Percentiles rank a stretch among this genome's conserved stretches.
phyloP scores from a whole-genome alignment of 2,888 invertebrate genomes.

The Carabus problematicus region DNA sequence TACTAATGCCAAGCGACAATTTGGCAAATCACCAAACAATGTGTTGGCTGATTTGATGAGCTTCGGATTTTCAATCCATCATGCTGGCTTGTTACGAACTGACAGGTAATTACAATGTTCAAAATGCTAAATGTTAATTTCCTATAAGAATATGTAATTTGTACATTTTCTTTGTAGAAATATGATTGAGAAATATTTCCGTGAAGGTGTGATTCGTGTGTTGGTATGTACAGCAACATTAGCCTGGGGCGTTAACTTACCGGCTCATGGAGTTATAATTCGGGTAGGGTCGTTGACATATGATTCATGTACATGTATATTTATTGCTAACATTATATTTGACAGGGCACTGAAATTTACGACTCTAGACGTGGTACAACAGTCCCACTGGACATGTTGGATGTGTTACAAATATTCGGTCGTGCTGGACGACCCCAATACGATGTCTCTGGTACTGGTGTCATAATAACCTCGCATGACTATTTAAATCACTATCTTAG shows the following conservation, averaged over 20 bases:
- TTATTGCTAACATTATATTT: conserved; percentile 27
- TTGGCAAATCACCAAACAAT: conserved; percentile 79
- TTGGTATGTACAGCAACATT: conserved; percentile 96
- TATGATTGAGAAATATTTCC: conserved; percentile 89
- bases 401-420: conserved; percentile 98
- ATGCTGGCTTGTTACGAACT: conserved; percentile 91
- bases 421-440: conserved; percentile 98
- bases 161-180: conserved; percentile 60
- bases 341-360: conserved; percentile 95
- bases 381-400: conserved; percentile 94
- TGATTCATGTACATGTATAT: no score
- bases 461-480: conserved; percentile 92
- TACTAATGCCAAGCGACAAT: conserved; percentile 73
- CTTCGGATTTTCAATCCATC: conserved; percentile 92
- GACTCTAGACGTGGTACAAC: conserved; percentile 94
- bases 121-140: conserved; percentile 1
- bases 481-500: conserved; percentile 94
- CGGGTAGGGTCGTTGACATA: no score
- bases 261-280: conserved; percentile 97
- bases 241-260: conserved; percentile 99
- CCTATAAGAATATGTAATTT: not conserved
- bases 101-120: conserved; percentile 70
- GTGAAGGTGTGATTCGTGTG: conserved; percentile 85
- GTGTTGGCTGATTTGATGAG: conserved; percentile 83
- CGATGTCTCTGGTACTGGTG: conserved; percentile 92